These are phyloP conservation scores for Lucinisca nassula DNA, from an alignment of 2,888 invertebrate genomes.

Conservation along the genomic window DNA sequence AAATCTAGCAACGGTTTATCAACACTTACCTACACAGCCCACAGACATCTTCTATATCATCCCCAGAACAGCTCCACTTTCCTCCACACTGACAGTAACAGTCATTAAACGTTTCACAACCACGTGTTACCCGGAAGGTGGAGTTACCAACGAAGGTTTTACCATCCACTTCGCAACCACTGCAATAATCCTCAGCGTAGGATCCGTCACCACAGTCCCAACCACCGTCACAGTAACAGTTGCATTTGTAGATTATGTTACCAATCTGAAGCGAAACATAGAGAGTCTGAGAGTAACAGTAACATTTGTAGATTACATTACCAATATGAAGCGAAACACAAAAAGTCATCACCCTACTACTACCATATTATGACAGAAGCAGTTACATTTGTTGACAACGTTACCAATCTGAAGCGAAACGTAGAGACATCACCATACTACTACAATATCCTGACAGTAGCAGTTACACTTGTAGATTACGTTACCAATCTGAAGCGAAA, in stretches of 20 bases:
- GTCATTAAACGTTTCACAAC: slow-evolving; percentile 72
- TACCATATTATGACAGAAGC: neutral
- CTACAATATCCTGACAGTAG: neutral
- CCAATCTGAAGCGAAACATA: slow-evolving; percentile 72
- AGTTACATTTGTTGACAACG: neutral
- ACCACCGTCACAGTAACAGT: slow-evolving; percentile 82
- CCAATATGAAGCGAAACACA: neutral
- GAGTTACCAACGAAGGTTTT: slow-evolving; percentile 69
- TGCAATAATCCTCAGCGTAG: slow-evolving; percentile 69
- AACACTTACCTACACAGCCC: slow-evolving; percentile 1
- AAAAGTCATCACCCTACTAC: neutral
- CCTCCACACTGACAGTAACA: slow-evolving; percentile 81
- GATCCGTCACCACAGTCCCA: slow-evolving; percentile 74
- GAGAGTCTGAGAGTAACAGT: slow-evolving; percentile 67
- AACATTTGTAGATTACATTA: neutral
- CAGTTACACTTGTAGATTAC: neutral
- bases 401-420: neutral
- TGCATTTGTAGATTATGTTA: slow-evolving; percentile 69
- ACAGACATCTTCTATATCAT: slow-evolving; percentile 32
- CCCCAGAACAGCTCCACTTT: slow-evolving; percentile 78
- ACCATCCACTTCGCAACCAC: slow-evolving; percentile 74
- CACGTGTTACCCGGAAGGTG: slow-evolving; percentile 71
- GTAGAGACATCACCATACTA: no score
- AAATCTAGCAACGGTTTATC: no score
- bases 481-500: neutral